A percentile compares a stretch with the other conserved stretches of the same genome.
phyloP scores from a whole-genome alignment of 2,113 vertebrate species.

The Boulengeromyrus knoepffleri region DNA sequence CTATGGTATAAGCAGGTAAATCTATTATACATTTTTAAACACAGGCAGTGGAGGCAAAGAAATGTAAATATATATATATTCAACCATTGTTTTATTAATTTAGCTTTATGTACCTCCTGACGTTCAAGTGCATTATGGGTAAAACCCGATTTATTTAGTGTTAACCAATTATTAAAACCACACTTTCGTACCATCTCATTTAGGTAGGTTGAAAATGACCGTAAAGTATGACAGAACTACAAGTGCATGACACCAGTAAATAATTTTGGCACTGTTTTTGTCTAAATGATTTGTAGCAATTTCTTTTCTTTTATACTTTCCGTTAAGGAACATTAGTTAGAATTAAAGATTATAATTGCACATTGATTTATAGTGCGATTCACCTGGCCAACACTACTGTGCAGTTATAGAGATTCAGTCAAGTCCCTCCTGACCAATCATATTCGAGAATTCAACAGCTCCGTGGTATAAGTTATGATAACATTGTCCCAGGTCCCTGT shows the following conservation, averaged over 20 bases:
- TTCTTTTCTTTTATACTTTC: neutral
- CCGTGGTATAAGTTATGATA: neutral
- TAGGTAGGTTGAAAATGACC: neutral
- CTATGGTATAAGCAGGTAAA: neutral
- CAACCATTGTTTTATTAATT: neutral
- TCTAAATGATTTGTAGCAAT: neutral
- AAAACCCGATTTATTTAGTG: neutral
- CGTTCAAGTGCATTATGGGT: neutral
- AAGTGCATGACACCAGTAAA: neutral
- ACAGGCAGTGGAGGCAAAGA: neutral
- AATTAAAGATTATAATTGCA: neutral
- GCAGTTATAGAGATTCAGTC: too few species aligned
- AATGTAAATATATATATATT: too few species aligned
- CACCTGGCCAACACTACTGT: neutral
- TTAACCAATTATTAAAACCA: neutral
- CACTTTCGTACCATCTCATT: neutral
- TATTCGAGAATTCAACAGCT: neutral
- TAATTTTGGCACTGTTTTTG: neutral
- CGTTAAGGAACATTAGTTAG: neutral
- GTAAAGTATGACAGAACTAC: neutral
- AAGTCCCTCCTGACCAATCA: neutral
- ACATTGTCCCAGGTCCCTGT: neutral
- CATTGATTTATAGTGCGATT: neutral
- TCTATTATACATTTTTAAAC: neutral
- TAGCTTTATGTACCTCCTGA: neutral